Percentiles rank a stretch among this genome's conserved stretches.
Evolutionary conservation across 2,797 vertebrate genomes (phyloP).

Genomic region (Urosaurus nigricauda): DNA sequence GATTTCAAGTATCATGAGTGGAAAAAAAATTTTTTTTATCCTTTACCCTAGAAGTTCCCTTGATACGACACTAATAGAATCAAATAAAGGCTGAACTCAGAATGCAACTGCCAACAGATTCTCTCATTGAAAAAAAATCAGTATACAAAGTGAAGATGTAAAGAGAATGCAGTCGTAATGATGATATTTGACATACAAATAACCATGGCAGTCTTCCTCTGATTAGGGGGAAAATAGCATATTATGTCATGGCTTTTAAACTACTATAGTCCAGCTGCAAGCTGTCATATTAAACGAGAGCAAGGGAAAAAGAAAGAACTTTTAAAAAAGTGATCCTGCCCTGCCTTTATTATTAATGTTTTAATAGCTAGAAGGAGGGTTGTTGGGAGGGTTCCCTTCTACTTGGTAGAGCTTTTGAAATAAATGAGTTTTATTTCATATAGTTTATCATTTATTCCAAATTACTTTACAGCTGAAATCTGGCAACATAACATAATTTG

Average conservation of each 20-base stretch:
- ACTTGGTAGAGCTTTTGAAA: constrained; percentile 63
- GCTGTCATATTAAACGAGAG: constrained; percentile 32
- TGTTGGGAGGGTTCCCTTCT: constrained; percentile 62
- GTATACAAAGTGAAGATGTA: constrained; percentile 52
- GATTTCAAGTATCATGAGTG: constrained; percentile 58
- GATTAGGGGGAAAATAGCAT: constrained; percentile 27
- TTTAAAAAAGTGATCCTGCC: constrained; percentile 24
- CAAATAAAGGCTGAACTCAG: constrained; percentile 38
- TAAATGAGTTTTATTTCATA: constrained; percentile 69
- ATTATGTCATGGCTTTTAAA: constrained; percentile 43
- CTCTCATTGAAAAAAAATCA: constrained; percentile 63
- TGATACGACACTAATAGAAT: constrained; percentile 53
- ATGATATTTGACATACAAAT: constrained; percentile 45
- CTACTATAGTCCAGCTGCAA: constrained; percentile 8
- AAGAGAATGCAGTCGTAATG: constrained; percentile 56
- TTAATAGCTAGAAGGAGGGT: constrained; percentile 60
- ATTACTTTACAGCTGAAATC: constrained; percentile 61
- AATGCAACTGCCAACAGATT: constrained; percentile 61
- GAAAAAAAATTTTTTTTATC: constrained; percentile 55
- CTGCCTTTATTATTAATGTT: constrained; percentile 40
- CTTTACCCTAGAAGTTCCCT: constrained; percentile 29
- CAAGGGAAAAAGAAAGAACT: neutral
- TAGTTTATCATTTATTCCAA: constrained; percentile 63
- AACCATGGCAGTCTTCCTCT: neutral
- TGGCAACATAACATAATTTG: neutral